Base-by-base conservation (phyloP, 2,888 invertebrate genomes). In the Magallana nippona region DNA sequence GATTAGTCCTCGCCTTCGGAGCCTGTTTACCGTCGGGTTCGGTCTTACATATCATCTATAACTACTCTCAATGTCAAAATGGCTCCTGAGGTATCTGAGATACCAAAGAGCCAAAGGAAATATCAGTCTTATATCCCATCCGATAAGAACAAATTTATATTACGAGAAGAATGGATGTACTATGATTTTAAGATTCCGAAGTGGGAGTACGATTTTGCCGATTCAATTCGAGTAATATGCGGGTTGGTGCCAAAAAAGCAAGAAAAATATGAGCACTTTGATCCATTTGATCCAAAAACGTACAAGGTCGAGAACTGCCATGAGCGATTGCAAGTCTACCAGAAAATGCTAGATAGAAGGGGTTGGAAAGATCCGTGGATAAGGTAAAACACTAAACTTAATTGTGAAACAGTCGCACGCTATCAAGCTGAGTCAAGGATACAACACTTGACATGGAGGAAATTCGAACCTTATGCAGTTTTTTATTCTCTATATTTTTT, bases 21-120 rank as follows among this genome's bases (percentile, higher is more conserved):
- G 19, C 11, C 3, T 10, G 27, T 27, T 63, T 63, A 11, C 10
- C 22, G 63, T 63, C 63, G 63, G 63, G 63, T 63, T 63, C 22
- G 63, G 63, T 63, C 22, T 22, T 63, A 11, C 5, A 1, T 13
- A 63, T 2, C 13, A 44, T 11, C 13, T 13, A 11, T 13, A n/a
- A n/a, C n/a, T n/a, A n/a, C n/a, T 63, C 22, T 63, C 63, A 63
- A 63, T 27, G 63, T 63, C 63, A 63, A 63, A 63, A 63, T 63
- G 63, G 63, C 63, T 63, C 22, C 63, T 44, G 44, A 44, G 44
- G 5, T 5, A 8, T 44, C 44, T 0, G 44, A 44, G 8, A 44
- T 44, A 44, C 44, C 44, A 5, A 44, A 44, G 44, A 44, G 44
- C 44, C 44, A 44, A 44, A 44, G 44, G 44, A 44, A 44, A 44